Conservation (phyloP, 2,113 vertebrate genomes). For the Solea solea region DNA sequence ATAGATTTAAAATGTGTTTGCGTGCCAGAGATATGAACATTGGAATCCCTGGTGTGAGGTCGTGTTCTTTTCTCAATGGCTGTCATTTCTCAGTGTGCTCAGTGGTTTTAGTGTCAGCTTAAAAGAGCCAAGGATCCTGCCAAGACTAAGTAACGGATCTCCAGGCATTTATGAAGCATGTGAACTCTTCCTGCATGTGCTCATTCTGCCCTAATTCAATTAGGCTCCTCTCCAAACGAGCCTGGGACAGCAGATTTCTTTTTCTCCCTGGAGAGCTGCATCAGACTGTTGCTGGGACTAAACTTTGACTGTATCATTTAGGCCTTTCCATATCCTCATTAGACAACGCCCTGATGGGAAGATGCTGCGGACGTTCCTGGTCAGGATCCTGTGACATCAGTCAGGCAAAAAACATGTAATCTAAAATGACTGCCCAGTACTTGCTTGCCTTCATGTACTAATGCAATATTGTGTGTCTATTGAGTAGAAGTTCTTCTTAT, state of each 20-base stretch:
- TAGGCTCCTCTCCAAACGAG: constrained; percentile 72
- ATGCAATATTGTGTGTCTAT: too few relatives aligned
- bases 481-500: too few relatives aligned
- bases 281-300: constrained; percentile 37
- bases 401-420: too few relatives aligned
- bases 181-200: constrained; percentile 74
- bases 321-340: constrained; percentile 34
- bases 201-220: constrained; percentile 82
- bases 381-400: too few relatives aligned
- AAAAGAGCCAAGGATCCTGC: constrained; percentile 70
- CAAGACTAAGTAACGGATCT: constrained; percentile 79
- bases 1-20: not conserved
- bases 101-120: constrained; percentile 77
- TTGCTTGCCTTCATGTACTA: too few relatives aligned
- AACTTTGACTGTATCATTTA: constrained; percentile 49
- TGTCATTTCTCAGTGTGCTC: constrained; percentile 62
- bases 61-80: constrained; percentile 28
- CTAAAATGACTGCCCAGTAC: too few relatives aligned
- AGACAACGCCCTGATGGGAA: constrained; percentile 68
- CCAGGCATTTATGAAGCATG: constrained; percentile 71
- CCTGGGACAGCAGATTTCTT: constrained; percentile 35
- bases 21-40: constrained; percentile 32
- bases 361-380: constrained; percentile 50
- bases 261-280: constrained; percentile 17
- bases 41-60: constrained; percentile 30